phyloP scores from a whole-genome alignment of 2,888 invertebrate species.

The Itoplectis maculator region DNA sequence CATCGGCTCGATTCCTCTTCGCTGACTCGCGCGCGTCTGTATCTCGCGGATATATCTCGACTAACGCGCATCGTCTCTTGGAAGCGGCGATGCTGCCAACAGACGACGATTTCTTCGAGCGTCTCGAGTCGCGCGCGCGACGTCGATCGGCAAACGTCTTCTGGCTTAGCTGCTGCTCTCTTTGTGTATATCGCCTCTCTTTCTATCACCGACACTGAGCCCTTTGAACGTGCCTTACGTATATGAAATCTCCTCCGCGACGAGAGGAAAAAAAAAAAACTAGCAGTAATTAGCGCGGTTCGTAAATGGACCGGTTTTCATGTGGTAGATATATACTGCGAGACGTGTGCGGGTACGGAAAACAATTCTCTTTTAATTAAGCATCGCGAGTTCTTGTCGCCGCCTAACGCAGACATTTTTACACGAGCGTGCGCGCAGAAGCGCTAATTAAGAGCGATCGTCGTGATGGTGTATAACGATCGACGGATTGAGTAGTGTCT shows the following conservation, averaged over 20 bases:
- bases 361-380: constrained; percentile 68
- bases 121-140: constrained; percentile 26
- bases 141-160: constrained; percentile 35
- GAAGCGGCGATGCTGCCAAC: constrained; percentile 1
- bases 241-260: constrained; percentile 46
- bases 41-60: neutral
- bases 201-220: neutral
- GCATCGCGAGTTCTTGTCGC: constrained; percentile 56
- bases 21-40: neutral
- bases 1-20: neutral
- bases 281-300: constrained; percentile 71
- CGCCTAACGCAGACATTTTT: constrained; percentile 63
- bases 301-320: constrained; percentile 71
- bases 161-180: constrained; percentile 1
- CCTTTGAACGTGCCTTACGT: constrained; percentile 51
- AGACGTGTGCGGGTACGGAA: constrained; percentile 25
- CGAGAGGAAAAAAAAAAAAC: constrained; percentile 60
- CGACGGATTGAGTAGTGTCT: constrained; percentile 26
- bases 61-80: constrained; percentile 3
- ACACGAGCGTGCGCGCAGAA: constrained; percentile 53
- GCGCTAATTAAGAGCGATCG: constrained; percentile 66
- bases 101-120: constrained; percentile 6
- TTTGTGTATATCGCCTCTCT: too few species aligned
- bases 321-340: constrained; percentile 6
- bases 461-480: neutral